These are phyloP conservation scores for Lemur catta DNA, from an alignment of 2,797 vertebrate species.

Conservation along the genomic window DNA sequence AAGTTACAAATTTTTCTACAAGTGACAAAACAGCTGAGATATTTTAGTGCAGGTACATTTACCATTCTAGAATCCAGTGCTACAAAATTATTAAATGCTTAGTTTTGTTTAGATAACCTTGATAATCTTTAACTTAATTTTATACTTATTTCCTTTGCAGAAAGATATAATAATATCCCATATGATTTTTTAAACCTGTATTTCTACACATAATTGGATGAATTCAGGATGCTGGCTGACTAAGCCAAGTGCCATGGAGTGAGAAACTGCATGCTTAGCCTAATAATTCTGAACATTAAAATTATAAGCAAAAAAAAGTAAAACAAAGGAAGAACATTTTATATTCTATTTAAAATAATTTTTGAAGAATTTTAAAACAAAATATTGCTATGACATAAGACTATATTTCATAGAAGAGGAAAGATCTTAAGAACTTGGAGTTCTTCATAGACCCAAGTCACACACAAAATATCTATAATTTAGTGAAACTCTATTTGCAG, in stretches of 20 bases:
- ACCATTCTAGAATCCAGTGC: not conserved
- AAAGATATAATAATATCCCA: not conserved
- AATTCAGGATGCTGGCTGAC: not conserved
- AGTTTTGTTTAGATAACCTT: not conserved
- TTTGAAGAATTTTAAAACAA: slow-evolving; percentile 19
- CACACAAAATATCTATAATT: not conserved
- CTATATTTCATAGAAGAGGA: not conserved
- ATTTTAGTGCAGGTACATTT: not conserved
- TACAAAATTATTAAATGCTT: not conserved
- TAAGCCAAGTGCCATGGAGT: not conserved
- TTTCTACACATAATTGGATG: not conserved
- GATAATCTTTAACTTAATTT: not conserved
- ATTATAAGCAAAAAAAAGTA: not conserved
- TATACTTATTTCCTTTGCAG: not conserved
- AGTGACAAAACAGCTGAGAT: not conserved
- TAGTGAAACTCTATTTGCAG: not conserved
- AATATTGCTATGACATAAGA: not conserved
- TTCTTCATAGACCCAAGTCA: not conserved
- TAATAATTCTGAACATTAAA: slow-evolving; percentile 15
- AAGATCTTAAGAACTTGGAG: not conserved
- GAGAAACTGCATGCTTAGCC: not conserved
- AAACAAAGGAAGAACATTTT: not conserved
- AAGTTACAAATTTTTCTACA: not conserved
- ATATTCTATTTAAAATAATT: not conserved
- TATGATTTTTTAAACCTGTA: not conserved